These are phyloP conservation scores for Sardina pilchardus DNA, from an alignment of 2,113 vertebrate species.

Conservation along the genomic window DNA sequence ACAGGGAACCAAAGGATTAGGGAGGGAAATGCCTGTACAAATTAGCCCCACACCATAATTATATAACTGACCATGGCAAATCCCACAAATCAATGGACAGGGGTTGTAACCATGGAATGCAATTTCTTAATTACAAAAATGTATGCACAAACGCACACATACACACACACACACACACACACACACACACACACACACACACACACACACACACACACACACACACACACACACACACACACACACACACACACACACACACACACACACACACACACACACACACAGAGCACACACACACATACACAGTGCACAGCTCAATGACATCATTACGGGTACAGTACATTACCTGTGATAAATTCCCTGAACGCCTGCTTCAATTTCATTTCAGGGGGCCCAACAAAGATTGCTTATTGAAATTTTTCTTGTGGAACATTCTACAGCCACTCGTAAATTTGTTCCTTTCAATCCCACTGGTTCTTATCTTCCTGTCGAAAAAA, in stretches of 20 bases:
- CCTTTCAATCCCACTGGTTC: slow-evolving; percentile 52
- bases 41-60: background rate
- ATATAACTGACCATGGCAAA: background rate
- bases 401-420: slow-evolving; percentile 52
- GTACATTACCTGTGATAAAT: slow-evolving; percentile 33
- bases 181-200: background rate
- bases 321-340: slow-evolving; percentile 23
- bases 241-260: slow-evolving; percentile 3
- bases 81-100: background rate
- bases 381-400: slow-evolving; percentile 44
- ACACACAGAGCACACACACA: background rate
- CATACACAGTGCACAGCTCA: slow-evolving; percentile 12
- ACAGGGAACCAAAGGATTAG: background rate
- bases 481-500: slow-evolving; percentile 55
- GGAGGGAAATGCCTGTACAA: background rate
- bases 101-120: background rate
- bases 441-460: slow-evolving; percentile 53
- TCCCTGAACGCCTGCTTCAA: slow-evolving; percentile 36
- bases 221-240: background rate
- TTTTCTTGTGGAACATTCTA: slow-evolving; percentile 53
- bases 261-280: too few species aligned
- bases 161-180: background rate
- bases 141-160: background rate
- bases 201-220: background rate
- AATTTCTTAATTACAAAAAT: slow-evolving; percentile 11